Percentiles rank a stretch among this genome's conserved stretches.
These are phyloP conservation scores for Charina bottae DNA, from an alignment of 2,113 vertebrate species.

Conservation along the genomic window DNA sequence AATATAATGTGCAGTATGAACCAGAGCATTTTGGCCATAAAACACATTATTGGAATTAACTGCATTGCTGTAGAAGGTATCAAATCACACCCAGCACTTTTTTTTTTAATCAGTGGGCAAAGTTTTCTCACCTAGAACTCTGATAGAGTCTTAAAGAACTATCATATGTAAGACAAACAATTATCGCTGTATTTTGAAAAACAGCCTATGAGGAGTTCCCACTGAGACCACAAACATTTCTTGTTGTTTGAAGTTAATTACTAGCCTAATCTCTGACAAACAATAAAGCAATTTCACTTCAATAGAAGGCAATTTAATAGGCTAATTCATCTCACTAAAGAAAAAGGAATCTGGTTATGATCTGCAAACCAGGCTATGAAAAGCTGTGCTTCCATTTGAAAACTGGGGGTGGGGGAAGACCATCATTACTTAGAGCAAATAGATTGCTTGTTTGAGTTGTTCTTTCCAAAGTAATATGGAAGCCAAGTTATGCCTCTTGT, in stretches of 20 bases:
- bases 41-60: slow-evolving; percentile 51
- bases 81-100: slow-evolving; percentile 28
- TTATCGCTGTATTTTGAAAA: slow-evolving; percentile 60
- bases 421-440: background rate
- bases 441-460: background rate
- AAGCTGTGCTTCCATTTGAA: background rate
- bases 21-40: slow-evolving; percentile 27
- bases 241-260: slow-evolving; percentile 68
- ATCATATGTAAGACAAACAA: slow-evolving; percentile 48
- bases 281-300: slow-evolving; percentile 46
- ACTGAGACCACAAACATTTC: slow-evolving; percentile 49
- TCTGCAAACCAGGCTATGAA: slow-evolving; percentile 33
- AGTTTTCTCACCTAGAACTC: slow-evolving; percentile 33
- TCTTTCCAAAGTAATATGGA: background rate
- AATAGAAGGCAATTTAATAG: slow-evolving; percentile 45
- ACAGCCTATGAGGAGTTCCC: slow-evolving; percentile 51
- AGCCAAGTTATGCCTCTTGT: background rate
- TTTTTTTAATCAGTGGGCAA: slow-evolving; percentile 43
- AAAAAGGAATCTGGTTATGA: slow-evolving; percentile 33
- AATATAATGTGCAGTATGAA: slow-evolving; percentile 25
- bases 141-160: slow-evolving; percentile 50
- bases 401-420: background rate
- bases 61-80: slow-evolving; percentile 31
- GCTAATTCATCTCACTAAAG: slow-evolving; percentile 39
- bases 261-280: slow-evolving; percentile 51